These are phyloP conservation scores for Willowsia nigromaculata DNA, from an alignment of 2,888 invertebrate genomes.

Conservation along the genomic window DNA sequence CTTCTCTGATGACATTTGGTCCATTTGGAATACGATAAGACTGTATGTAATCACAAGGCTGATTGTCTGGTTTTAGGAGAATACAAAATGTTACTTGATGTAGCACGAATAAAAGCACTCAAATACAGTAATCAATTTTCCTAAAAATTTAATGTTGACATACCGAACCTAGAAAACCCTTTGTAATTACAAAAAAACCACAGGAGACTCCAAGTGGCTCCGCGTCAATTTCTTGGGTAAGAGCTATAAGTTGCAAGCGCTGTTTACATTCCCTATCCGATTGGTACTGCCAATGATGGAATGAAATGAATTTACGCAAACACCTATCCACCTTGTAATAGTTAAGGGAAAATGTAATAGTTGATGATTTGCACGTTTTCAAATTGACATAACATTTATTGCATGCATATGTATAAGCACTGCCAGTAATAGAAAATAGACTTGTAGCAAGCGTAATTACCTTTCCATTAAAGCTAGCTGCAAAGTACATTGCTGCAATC, in stretches of 20 bases:
- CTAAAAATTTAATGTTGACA: neutral
- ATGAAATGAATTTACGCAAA: neutral
- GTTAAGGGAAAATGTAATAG: no score
- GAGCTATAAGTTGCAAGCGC: constrained; percentile 6
- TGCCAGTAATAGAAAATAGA: no score
- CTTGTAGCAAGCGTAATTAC: no score
- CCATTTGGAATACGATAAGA: constrained; percentile 9
- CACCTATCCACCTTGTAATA: constrained; percentile 6
- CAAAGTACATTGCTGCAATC: neutral
- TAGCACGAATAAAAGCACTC: no score
- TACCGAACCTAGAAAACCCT: constrained; percentile 7
- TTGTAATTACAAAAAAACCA: constrained; percentile 4
- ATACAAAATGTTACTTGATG: no score
- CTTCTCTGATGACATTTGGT: no score
- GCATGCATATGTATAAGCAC: no score
- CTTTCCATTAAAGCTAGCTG: neutral
- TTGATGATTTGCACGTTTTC: no score
- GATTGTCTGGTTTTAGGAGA: no score
- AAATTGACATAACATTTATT: no score
- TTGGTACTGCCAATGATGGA: neutral
- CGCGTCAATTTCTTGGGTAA: constrained; percentile 23
- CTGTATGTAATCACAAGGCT: constrained; percentile 6
- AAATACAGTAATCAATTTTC: no score
- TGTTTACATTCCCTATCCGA: neutral
- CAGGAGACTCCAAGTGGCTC: constrained; percentile 22